These are phyloP conservation scores for Microcebus griseorufus DNA, from an alignment of 2,113 vertebrate genomes.

Conservation along the genomic window DNA sequence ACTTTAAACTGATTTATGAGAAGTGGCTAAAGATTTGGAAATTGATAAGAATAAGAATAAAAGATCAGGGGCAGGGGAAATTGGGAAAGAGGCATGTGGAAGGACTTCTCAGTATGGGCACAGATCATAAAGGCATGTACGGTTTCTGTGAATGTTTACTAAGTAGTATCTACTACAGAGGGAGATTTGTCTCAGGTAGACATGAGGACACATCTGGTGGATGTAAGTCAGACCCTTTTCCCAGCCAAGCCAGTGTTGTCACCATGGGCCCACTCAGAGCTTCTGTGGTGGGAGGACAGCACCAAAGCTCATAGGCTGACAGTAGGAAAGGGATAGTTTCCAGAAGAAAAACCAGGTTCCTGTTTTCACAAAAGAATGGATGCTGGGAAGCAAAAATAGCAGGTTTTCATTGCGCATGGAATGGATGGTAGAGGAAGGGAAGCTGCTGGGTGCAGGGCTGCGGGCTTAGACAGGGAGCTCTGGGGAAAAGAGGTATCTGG, in stretches of 20 bases:
- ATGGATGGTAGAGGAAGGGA: no score
- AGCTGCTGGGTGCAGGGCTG: neutral
- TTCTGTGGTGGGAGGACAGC: neutral
- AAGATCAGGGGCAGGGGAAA: neutral
- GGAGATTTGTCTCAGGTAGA: neutral
- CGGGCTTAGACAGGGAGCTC: neutral
- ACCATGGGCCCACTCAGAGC: fast-evolving
- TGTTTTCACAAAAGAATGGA: neutral
- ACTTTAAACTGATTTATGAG: neutral
- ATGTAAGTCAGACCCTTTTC: neutral
- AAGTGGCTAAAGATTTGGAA: neutral
- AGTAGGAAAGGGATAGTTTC: neutral
- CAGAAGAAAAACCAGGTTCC: neutral
- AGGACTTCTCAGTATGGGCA: neutral
- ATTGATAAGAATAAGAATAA: neutral
- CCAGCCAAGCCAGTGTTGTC: fast-evolving
- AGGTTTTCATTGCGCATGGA: neutral
- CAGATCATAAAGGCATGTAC: neutral
- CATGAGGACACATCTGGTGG: neutral
- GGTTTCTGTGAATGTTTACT: neutral
- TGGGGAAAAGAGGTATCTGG: neutral
- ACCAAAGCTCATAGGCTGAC: neutral
- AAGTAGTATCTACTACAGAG: no score
- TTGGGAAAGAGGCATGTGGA: neutral
- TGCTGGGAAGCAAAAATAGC: neutral